These are phyloP conservation scores for Papilio demoleus DNA, from an alignment of 2,888 invertebrate genomes.

Conservation along the genomic window DNA sequence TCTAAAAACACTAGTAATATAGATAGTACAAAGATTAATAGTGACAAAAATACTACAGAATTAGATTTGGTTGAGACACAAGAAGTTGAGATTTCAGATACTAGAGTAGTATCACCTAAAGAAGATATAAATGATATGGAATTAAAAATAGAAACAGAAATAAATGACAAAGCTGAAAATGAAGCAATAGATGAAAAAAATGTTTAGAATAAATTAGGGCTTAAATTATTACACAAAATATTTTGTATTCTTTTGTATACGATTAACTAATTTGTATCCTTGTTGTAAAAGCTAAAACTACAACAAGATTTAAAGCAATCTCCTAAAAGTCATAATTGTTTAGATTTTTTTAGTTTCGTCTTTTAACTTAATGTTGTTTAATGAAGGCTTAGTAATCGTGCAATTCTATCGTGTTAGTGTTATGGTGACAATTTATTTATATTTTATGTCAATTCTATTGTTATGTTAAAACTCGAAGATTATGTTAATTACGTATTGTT, in stretches of 20 bases:
- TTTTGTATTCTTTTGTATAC: constrained; percentile 26
- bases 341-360: too few species aligned
- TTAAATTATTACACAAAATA: not conserved
- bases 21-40: constrained; percentile 43
- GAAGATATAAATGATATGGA: constrained; percentile 23
- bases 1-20: constrained; percentile 30
- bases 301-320: not conserved
- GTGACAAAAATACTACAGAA: constrained; percentile 36
- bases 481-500: not conserved
- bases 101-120: constrained; percentile 16
- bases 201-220: not conserved
- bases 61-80: constrained; percentile 14
- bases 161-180: constrained; percentile 24
- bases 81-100: constrained; percentile 12
- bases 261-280: constrained; percentile 6
- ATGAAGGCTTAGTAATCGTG: not conserved
- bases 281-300: not conserved
- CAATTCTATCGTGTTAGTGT: not conserved
- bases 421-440: too few species aligned
- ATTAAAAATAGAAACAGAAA: constrained; percentile 25
- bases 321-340: not conserved
- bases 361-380: not conserved
- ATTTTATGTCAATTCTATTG: not conserved
- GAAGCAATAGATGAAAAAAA: constrained; percentile 7
- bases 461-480: not conserved